Base-by-base conservation (phyloP, 2,888 invertebrate species). In the Aphodius granarius region DNA sequence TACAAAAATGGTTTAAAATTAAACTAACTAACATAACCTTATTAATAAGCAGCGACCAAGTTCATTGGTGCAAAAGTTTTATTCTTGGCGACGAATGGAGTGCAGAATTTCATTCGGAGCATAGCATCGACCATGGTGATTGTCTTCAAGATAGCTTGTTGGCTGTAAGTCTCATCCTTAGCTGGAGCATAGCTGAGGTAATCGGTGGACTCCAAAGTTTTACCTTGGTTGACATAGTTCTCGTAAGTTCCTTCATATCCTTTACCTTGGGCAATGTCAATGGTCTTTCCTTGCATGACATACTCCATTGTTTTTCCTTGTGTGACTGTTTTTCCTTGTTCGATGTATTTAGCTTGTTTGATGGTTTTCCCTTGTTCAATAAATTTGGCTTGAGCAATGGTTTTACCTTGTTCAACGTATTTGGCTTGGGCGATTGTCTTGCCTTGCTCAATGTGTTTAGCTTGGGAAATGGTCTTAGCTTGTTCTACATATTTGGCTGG, bases 291-390 rank as follows among this genome's bases (percentile, higher is more conserved):
- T 18, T 73, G 73, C 2, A 6, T 64, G 16, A 73, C 22, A 17
- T 73, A 73, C 13, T 68, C 68, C 5, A 68, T n/a, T 1, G 22
- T 22, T 68, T 68, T 68, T n/a, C 66, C 73, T 73, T 73, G 73
- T 13, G n/a, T 18, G 19, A 73, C 20, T 17, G 73, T 73, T 66
- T 73, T 73, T 22, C 23, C 73, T 73, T 73, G 73, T 66, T 73
- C 73, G 19, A 73, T 43, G 22, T 73, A 73, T 23, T 73, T 73
- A 6, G 65, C 73, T 73, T 73, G 73, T 6, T 16, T 16, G 43
- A 73, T 73, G n/a, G 73, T 64, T 66, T 73, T 73, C 2, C 17
- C 73, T 65, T 73, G 73, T 3, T 63, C 20, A 4, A 73, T 22
- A 43, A 18, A 19, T 66, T 73, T 73, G 5, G 63, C 73, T 65